A percentile compares a stretch with the other conserved stretches of the same genome.
phyloP scores from a whole-genome alignment of 2,113 vertebrate genomes.

The Pterocles burchelli region DNA sequence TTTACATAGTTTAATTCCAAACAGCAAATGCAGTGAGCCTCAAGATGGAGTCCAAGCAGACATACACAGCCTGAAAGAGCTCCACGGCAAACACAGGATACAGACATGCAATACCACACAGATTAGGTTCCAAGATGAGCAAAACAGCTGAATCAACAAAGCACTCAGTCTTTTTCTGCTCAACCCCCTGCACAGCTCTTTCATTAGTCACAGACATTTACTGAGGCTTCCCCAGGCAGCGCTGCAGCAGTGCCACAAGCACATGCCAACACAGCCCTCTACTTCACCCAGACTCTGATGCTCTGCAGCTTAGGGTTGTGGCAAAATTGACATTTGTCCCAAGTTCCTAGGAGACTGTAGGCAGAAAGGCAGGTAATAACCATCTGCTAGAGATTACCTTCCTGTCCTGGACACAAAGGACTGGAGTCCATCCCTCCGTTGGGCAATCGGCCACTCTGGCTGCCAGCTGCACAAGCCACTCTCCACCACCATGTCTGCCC shows the following conservation, averaged over 20 bases:
- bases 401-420: neutral
- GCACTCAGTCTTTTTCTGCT: fast-evolving
- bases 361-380: neutral
- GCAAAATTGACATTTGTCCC: neutral
- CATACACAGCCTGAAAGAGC: neutral
- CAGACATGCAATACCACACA: fast-evolving
- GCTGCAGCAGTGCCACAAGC: neutral
- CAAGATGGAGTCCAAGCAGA: neutral
- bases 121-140: neutral
- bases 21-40: neutral
- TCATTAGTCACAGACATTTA: fast-evolving
- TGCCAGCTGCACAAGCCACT: neutral
- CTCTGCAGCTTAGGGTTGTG: neutral
- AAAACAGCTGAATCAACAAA: neutral
- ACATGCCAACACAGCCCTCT: too few species aligned
- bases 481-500: neutral
- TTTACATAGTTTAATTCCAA: neutral
- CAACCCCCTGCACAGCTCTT: neutral
- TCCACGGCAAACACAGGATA: neutral
- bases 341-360: neutral
- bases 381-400: neutral
- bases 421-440: too few species aligned
- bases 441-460: too few species aligned
- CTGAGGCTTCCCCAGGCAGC: neutral
- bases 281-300: neutral